These are phyloP conservation scores for Falco biarmicus DNA, from an alignment of 2,797 vertebrate species.

Conservation along the genomic window DNA sequence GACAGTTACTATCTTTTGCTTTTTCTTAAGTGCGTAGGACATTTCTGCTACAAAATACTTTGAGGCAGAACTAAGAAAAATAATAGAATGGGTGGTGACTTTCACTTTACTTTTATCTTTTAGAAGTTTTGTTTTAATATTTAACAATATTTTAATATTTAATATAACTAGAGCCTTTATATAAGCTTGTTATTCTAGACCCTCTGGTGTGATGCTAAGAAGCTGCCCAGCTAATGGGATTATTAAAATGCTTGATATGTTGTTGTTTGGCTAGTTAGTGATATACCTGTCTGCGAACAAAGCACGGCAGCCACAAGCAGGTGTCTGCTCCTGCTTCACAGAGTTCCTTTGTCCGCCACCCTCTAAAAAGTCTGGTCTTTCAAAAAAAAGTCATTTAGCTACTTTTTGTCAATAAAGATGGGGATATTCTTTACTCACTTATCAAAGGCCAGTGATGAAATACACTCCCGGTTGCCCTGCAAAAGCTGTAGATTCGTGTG, in stretches of 20 bases:
- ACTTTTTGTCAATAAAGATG: accelerated
- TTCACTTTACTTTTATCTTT: constrained; percentile 22
- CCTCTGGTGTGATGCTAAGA: not conserved
- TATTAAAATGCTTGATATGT: not conserved
- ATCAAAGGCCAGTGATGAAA: not conserved
- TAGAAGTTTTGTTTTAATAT: constrained; percentile 62
- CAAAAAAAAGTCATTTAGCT: not conserved
- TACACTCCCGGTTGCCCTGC: not conserved
- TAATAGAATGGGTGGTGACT: not conserved
- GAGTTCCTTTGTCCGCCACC: not conserved
- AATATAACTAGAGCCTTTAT: not conserved
- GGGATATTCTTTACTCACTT: accelerated
- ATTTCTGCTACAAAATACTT: not conserved
- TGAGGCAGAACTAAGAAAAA: constrained; percentile 7
- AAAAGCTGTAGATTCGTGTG: accelerated
- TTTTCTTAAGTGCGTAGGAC: not conserved
- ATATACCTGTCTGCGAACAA: not conserved
- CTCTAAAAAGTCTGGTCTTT: accelerated
- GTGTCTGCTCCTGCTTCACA: not conserved
- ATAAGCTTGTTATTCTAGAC: not conserved
- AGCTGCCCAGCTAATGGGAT: not conserved
- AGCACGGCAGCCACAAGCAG: not conserved
- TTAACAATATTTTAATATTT: constrained; percentile 63
- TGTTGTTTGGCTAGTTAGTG: not conserved
- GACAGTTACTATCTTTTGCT: not conserved